A percentile compares a stretch with the other conserved stretches of the same genome.
Conservation (phyloP, 2,113 vertebrate species). For the Zonotrichia leucophrys region DNA sequence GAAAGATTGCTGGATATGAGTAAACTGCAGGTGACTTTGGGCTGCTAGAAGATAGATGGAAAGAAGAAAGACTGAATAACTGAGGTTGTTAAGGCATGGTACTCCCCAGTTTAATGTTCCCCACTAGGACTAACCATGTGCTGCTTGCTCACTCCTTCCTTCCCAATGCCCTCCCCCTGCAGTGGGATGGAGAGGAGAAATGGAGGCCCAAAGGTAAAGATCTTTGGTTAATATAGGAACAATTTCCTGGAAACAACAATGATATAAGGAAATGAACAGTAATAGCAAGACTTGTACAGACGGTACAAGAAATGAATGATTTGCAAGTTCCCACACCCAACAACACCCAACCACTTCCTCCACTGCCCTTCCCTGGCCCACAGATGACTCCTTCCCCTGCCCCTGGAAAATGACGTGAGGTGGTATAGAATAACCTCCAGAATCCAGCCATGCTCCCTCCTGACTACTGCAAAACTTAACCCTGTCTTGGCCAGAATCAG, state of each 20-base stretch:
- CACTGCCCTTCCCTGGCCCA: accelerated
- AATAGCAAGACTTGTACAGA: neutral
- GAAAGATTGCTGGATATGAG: neutral
- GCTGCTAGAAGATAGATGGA: neutral
- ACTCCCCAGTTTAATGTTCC: neutral
- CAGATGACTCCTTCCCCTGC: neutral
- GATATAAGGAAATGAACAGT: neutral
- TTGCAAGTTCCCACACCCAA: neutral
- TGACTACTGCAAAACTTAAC: neutral
- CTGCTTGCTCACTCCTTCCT: accelerated
- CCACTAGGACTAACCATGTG: no score
- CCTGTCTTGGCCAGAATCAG: neutral
- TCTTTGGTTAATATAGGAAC: neutral
- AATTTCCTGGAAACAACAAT: neutral
- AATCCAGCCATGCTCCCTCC: neutral
- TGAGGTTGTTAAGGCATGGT: neutral
- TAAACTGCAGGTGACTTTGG: neutral
- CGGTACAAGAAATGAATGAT: accelerated
- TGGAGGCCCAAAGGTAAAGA: neutral
- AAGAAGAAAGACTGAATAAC: neutral
- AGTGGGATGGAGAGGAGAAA: accelerated
- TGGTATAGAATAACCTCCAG: neutral
- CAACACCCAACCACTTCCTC: neutral
- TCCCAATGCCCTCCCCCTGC: no score
- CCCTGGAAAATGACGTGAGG: neutral